Evolutionary conservation across 2,797 vertebrate species (phyloP).

Genomic region (Protonibea diacanthus): DNA sequence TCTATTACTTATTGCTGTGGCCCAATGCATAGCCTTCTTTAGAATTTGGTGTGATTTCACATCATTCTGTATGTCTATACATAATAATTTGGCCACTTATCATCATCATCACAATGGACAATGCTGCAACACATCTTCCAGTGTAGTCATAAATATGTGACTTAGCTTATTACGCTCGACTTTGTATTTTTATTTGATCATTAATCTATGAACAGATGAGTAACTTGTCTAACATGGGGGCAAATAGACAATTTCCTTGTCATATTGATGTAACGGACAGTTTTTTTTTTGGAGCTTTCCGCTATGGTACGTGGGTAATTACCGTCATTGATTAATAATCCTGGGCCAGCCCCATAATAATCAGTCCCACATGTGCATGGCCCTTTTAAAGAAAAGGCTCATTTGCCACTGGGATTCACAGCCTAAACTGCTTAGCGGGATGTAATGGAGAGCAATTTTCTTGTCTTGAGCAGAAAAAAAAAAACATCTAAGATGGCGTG

Average conservation of each 20-base stretch:
- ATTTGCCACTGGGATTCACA: constrained; percentile 82
- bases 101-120: not conserved
- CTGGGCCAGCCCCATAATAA: constrained; percentile 78
- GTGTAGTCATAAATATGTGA: constrained; percentile 25
- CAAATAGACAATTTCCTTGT: constrained; percentile 80
- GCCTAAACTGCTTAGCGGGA: constrained; percentile 81
- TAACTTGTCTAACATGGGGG: constrained; percentile 73
- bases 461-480: constrained; percentile 73
- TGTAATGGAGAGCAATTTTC: constrained; percentile 87
- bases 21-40: not conserved
- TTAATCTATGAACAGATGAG: constrained; percentile 71
- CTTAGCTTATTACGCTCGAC: constrained; percentile 45
- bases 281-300: constrained; percentile 74
- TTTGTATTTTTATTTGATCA: constrained; percentile 61
- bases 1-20: not conserved
- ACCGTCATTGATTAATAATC: constrained; percentile 88
- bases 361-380: constrained; percentile 86
- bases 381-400: constrained; percentile 78
- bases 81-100: not conserved
- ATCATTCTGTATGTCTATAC: not conserved
- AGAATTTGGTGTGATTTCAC: not conserved
- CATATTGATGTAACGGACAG: constrained; percentile 73
- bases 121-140: constrained; percentile 16
- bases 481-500: constrained; percentile 47
- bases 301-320: constrained; percentile 83